Evolutionary conservation across 2,113 vertebrate genomes (phyloP), one percentile per base, ranked within the genome.

Genomic region (Pelusios castaneus): DNA sequence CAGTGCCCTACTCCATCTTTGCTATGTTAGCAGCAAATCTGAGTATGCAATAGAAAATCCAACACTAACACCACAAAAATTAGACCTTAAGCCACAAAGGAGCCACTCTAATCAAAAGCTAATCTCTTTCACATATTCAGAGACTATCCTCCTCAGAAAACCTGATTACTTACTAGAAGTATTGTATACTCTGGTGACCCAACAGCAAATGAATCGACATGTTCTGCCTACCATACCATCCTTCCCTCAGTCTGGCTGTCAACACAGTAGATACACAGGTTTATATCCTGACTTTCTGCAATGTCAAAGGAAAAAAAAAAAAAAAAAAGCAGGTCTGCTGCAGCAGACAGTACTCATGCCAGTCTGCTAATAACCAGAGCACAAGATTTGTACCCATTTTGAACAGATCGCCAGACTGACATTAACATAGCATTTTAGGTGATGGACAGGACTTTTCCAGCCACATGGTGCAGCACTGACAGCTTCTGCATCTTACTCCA

Each of bases 221-320:
- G 58, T 24, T n/a, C 56, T 58, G 9, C 12, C 43, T 13, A 84
- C 27, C 2, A 13, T 13, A 84, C 27, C 2, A 13, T 5, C 17
- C 24, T 10, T 21, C 25, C 9, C 58, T 27, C 3, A 31, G 31
- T 58, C n/a, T 6, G 24, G 38, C 8, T 43, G 34, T 17, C 47
- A 31, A 12, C 38, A 29, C 9, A n/a, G 2, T 38, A 80, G 0
- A 13, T 22, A 27, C 75, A 3, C 9, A 80, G 88, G 54, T 85
- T 82, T 0, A 29, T 63, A 78, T 91, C 87, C 76, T 92, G 84
- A 14, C 87, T 81, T 95, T 88, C 93, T 96, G 90, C 95, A 97
- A 93, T 89, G 90, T 95, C 95, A 95, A 90, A 89, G n/a, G 87
- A 92, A 43, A 60, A 63, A 19, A 45, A 73, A 95, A 90, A 89